A percentile compares a stretch with the other conserved stretches of the same genome.
Conservation (phyloP, 2,797 vertebrate species). For the Margarornis squamiger region DNA sequence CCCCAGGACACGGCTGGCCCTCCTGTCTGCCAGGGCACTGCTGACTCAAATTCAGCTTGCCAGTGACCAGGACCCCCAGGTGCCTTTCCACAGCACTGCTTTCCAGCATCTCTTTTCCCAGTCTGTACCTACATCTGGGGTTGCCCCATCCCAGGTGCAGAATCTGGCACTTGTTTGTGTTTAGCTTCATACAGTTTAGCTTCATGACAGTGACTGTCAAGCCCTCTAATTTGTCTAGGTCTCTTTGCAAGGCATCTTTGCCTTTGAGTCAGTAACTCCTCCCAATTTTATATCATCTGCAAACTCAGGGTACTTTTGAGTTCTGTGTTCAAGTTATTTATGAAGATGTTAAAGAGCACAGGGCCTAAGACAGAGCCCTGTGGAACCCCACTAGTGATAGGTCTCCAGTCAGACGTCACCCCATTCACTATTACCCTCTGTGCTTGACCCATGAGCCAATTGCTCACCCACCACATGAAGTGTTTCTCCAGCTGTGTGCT, state of each 20-base stretch:
- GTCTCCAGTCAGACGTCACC: background rate
- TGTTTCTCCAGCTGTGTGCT: background rate
- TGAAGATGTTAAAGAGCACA: background rate
- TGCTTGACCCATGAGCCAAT: rapidly evolving
- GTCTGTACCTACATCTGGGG: too few relatives aligned
- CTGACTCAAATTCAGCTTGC: background rate
- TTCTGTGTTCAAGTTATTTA: too few relatives aligned
- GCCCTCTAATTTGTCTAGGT: background rate
- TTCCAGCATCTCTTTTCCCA: background rate
- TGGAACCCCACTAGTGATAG: background rate
- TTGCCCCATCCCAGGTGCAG: background rate
- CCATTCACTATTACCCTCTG: background rate
- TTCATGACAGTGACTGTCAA: background rate
- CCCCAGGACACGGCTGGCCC: rapidly evolving
- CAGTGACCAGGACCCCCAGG: background rate
- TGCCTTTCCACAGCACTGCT: background rate
- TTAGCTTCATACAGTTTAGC: background rate
- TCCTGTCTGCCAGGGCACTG: background rate
- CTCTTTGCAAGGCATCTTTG: background rate
- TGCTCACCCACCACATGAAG: background rate
- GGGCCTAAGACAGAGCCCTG: background rate
- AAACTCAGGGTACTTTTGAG: background rate
- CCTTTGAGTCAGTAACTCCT: background rate
- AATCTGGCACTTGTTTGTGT: background rate
- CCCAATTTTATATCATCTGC: background rate